phyloP scores from a whole-genome alignment of 2,113 vertebrate species.

The Phrynosoma blainvillii region DNA sequence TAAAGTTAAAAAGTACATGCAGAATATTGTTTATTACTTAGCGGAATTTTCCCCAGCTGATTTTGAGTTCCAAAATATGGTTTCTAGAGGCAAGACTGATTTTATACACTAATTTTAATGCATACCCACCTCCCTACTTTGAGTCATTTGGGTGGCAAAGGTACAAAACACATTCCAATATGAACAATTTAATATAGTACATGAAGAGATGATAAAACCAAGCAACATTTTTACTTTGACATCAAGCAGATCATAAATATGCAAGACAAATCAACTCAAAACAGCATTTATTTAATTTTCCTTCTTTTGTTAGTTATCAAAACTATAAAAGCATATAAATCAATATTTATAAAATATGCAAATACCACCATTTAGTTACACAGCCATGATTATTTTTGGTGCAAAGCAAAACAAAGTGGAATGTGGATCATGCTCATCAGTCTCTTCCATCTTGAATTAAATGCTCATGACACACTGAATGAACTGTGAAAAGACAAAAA shows the following conservation, averaged over 20 bases:
- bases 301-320: constrained; percentile 50
- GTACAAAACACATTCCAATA: constrained; percentile 5
- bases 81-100: not conserved
- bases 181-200: constrained; percentile 14
- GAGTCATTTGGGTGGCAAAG: not conserved
- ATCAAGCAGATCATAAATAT: constrained; percentile 52
- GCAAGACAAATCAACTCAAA: constrained; percentile 47
- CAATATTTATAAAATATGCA: constrained; percentile 36
- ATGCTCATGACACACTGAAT: constrained; percentile 82
- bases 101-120: constrained; percentile 6
- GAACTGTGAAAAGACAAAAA: constrained; percentile 74
- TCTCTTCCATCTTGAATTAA: constrained; percentile 50
- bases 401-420: constrained; percentile 54
- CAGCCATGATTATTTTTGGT: constrained; percentile 40
- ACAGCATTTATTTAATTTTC: constrained; percentile 35
- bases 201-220: constrained; percentile 21
- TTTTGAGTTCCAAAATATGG: not conserved
- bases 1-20: no score
- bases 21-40: not conserved
- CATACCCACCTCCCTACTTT: not conserved
- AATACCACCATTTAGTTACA: constrained; percentile 23
- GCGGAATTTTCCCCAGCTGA: not conserved
- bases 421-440: constrained; percentile 45
- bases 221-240: not conserved
- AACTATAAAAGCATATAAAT: constrained; percentile 52